Base-by-base conservation (phyloP, 2,113 vertebrate genomes). In the Tiliqua scincoides region DNA sequence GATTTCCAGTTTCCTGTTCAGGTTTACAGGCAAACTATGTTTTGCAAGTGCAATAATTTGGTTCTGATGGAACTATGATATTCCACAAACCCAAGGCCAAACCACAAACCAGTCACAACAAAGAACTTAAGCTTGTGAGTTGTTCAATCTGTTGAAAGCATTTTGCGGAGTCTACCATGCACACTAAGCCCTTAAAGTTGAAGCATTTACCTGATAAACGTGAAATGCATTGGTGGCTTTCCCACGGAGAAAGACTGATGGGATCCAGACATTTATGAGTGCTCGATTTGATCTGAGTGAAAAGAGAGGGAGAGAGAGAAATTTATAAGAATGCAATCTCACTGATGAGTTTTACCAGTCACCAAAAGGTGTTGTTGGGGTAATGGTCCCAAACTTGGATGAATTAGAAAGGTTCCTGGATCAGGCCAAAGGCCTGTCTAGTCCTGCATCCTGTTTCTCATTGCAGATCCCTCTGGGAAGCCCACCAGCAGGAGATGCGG, bases 261-360 rank as follows among this genome's bases (percentile, higher is more conserved):
- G 99, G 93, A 99, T 99, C 99, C 99, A 99, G 82, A 99, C 98
- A 20, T 99, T 99, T 96, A 99, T 98, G 93, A 99, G 98, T 1
- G 99, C 99, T 63, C 99, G 97, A 91, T 99, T 98, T 92, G 98
- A 97, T 97, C 99, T 99, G 93, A 84, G 67, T 70, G 90, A 89
- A 71, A 90, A 85, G 78, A 96, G 59, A 94, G 71, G 83, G 72
- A 77, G 83, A 67, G 1, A 18, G 57, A 21, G 74, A 87, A 70
- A 30, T 40, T 43, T 80, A 57, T 57, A 76, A 57, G 43, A 48
- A 48, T 48, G 43, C 43, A 48, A 71, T 23, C 57, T 67, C 11
- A 21, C 8, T 30, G n/a, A 4, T 37, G 27, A 32, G 35, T 11
- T 9, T 4, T 21, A 20, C n/a, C 59, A 35, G 1, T 78, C n/a